These are phyloP conservation scores for Alloscopus bannaensis DNA, from an alignment of 2,888 invertebrate species.

Conservation along the genomic window DNA sequence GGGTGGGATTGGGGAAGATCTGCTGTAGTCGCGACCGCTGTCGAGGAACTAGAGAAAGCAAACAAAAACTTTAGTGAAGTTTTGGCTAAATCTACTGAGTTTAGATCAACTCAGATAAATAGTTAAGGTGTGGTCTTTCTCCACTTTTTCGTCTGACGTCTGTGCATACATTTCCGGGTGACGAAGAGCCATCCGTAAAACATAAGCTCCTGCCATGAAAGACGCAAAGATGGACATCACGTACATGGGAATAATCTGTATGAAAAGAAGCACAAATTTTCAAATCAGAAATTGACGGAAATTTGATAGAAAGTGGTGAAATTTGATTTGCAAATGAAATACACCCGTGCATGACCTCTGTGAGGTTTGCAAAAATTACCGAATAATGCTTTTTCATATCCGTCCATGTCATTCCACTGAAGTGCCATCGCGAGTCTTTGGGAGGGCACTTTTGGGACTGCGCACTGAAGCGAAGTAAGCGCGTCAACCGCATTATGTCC, in stretches of 20 bases:
- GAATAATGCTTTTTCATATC: slow-evolving; percentile 43
- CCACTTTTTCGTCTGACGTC: too few species aligned
- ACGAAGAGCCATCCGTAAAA: slow-evolving; percentile 24
- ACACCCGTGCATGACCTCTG: too few species aligned
- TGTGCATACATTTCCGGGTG: slow-evolving; percentile 43
- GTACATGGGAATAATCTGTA: slow-evolving; percentile 41
- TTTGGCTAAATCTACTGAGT: neutral
- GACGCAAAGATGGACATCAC: slow-evolving; percentile 2
- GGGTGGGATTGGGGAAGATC: slow-evolving; percentile 19
- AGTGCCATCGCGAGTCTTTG: slow-evolving; percentile 16
- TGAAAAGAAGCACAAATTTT: too few species aligned
- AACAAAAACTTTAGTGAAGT: neutral
- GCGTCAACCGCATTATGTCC: slow-evolving; percentile 14
- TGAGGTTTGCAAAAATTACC: too few species aligned
- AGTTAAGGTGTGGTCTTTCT: slow-evolving; percentile 25
- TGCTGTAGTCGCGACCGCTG: slow-evolving; percentile 33
- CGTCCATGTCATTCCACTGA: slow-evolving; percentile 29
- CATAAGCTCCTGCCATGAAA: slow-evolving; percentile 29
- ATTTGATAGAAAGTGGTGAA: too few species aligned
- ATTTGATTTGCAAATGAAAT: too few species aligned
- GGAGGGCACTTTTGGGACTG: neutral
- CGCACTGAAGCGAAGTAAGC: slow-evolving; percentile 21
- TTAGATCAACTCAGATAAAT: too few species aligned
- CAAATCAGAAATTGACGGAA: too few species aligned
- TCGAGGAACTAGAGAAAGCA: slow-evolving; percentile 24